Conservation (phyloP, 2,888 invertebrate species). For the Drosophila mulleri region DNA sequence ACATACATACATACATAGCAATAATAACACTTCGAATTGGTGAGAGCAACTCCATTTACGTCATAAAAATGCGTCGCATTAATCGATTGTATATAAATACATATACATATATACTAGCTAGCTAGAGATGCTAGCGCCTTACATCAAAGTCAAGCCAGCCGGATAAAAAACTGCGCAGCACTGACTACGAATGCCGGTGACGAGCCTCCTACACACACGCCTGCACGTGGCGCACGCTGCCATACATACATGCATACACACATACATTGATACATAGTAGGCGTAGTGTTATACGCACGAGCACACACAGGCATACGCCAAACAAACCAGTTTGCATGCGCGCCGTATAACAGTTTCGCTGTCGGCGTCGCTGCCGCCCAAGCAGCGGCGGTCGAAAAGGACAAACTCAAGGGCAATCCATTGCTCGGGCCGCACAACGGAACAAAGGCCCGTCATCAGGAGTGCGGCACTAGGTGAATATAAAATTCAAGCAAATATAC, state of each 20-base stretch:
- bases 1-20: neutral
- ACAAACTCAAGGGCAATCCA: constrained; percentile 78
- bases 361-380: constrained; percentile 22
- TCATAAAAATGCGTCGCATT: neutral
- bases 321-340: constrained; percentile 64
- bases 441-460: constrained; percentile 36
- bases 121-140: neutral
- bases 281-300: constrained; percentile 57
- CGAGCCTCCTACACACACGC: constrained; percentile 67
- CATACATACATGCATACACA: neutral
- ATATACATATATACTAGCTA: neutral
- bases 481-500: constrained; percentile 19
- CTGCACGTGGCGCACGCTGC: constrained; percentile 7
- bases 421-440: constrained; percentile 17
- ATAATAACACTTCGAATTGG: no score
- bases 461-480: constrained; percentile 25
- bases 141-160: neutral
- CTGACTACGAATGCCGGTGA: constrained; percentile 49
- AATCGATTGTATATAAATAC: neutral
- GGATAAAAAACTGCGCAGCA: constrained; percentile 20
- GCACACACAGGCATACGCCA: constrained; percentile 1
- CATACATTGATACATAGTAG: constrained; percentile 2
- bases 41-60: neutral
- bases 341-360: constrained; percentile 61
- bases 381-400: constrained; percentile 65